These are phyloP conservation scores for Antheraea assamensis DNA, from an alignment of 2,888 invertebrate genomes.

Conservation along the genomic window DNA sequence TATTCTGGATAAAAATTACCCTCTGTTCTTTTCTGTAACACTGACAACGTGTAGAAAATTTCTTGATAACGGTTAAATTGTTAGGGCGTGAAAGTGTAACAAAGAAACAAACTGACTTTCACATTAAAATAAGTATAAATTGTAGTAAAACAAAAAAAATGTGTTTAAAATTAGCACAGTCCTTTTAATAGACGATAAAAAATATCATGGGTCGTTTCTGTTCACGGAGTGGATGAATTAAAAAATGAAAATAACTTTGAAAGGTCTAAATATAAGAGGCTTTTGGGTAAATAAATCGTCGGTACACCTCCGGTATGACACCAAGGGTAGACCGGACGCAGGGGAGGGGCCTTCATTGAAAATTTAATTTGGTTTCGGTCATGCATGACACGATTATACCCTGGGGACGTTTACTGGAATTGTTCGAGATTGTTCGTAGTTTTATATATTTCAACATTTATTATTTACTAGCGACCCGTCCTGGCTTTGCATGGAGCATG, in stretches of 20 bases:
- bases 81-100: too few species aligned
- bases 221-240: conserved; percentile 13
- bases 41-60: too few species aligned
- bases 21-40: too few species aligned
- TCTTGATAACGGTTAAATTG: too few species aligned
- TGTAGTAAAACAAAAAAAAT: too few species aligned
- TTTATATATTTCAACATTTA: not conserved
- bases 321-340: not conserved
- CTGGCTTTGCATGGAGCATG: too few species aligned
- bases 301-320: conserved; percentile 4
- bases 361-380: conserved; percentile 20
- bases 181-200: not conserved
- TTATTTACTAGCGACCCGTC: too few species aligned
- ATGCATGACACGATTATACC: conserved; percentile 14
- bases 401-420: conserved; percentile 7
- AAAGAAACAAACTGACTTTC: too few species aligned
- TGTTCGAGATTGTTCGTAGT: not conserved
- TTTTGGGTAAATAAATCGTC: conserved; percentile 25
- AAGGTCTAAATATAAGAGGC: conserved; percentile 36
- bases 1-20: too few species aligned
- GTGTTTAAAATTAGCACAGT: not conserved
- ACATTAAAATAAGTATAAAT: too few species aligned
- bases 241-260: conserved; percentile 44
- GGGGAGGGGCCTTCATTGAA: conserved; percentile 8
- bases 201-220: not conserved